Percentiles rank a stretch among this genome's conserved stretches.
These are phyloP conservation scores for Sepioteuthis lessoniana DNA, from an alignment of 2,888 invertebrate genomes.

Conservation along the genomic window DNA sequence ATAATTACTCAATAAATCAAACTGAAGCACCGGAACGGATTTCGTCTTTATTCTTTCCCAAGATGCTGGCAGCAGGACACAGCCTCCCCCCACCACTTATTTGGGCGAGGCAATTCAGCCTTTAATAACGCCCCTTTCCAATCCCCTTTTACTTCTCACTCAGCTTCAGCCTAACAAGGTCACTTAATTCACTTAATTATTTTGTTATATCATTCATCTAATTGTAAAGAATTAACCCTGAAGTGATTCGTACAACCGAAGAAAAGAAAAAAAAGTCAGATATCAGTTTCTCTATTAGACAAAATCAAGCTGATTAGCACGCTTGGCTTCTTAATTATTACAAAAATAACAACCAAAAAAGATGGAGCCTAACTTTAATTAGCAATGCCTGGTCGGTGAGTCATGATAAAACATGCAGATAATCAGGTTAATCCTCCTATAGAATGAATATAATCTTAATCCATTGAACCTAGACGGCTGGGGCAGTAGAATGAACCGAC, in stretches of 20 bases:
- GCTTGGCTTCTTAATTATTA: background rate
- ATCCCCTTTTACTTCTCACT: background rate
- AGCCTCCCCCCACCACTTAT: background rate
- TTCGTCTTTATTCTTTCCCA: background rate
- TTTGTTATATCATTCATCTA: constrained; percentile 14
- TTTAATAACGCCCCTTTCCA: background rate
- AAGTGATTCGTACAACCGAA: background rate
- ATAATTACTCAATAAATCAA: background rate
- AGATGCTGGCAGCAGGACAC: background rate
- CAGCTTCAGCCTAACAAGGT: background rate
- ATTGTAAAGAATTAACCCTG: background rate
- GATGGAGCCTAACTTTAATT: no score
- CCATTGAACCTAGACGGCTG: no score
- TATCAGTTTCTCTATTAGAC: background rate
- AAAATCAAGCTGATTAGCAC: background rate
- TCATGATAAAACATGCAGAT: no score
- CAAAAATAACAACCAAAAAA: background rate
- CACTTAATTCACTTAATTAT: background rate
- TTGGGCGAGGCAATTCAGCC: background rate
- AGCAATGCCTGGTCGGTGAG: no score
- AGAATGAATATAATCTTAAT: no score
- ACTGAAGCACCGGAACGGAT: background rate
- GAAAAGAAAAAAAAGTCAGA: background rate
- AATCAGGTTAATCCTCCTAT: no score
- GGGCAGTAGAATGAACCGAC: no score